Percentiles rank a stretch among this genome's conserved stretches.
phyloP scores from a whole-genome alignment of 1,140 invertebrate genomes.

The Heliothis subflexa region DNA sequence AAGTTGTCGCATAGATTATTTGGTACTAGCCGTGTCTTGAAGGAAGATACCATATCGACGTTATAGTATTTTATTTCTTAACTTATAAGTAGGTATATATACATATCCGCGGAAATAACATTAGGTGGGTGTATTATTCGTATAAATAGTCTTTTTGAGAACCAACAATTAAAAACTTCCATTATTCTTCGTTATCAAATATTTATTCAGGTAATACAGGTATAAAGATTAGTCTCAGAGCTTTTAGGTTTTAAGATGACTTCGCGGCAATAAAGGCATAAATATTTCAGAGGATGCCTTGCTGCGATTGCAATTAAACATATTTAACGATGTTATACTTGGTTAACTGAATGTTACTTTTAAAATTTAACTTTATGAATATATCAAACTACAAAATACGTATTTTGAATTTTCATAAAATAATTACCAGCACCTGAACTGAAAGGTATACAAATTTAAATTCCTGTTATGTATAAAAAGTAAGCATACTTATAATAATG shows the following conservation, averaged over 20 bases:
- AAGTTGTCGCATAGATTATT: no score
- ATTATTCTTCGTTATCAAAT: conserved; percentile 25
- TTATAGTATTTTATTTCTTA: no score
- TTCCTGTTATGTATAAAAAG: no score
- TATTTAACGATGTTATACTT: neutral
- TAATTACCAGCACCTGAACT: no score
- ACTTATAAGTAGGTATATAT: no score
- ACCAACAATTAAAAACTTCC: conserved; percentile 4
- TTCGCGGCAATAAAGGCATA: neutral
- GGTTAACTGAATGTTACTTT: neutral
- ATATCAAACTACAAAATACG: no score
- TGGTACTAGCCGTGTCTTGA: no score
- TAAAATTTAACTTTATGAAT: neutral
- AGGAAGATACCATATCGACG: no score
- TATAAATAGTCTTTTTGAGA: neutral
- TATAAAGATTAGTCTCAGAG: neutral
- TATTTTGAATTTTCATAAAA: no score
- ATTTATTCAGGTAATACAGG: conserved; percentile 3
- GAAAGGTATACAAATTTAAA: no score
- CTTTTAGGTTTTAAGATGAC: neutral
- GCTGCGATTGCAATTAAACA: conserved; percentile 10
- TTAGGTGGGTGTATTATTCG: no score
- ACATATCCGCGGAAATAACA: no score
- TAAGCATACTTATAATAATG: neutral
- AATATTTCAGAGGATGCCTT: neutral